phyloP scores from a whole-genome alignment of 2,888 invertebrate genomes.

The Chironomus tentans region DNA sequence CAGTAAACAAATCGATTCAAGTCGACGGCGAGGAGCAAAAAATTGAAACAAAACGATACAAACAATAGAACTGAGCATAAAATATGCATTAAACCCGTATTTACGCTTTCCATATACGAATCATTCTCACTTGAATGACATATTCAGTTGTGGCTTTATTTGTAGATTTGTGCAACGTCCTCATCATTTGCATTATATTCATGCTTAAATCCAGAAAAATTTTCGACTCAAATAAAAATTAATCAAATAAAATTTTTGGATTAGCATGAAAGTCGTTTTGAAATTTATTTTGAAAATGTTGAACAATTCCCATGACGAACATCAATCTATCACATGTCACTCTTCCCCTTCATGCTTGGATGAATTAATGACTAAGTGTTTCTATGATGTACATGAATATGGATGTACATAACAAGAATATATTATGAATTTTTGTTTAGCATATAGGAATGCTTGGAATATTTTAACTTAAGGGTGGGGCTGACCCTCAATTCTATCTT shows the following conservation, averaged over 20 bases:
- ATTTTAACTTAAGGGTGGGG: too few species aligned
- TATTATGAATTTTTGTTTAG: too few species aligned
- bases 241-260: neutral
- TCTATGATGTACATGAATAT: too few species aligned
- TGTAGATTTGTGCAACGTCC: neutral
- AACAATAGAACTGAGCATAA: constrained; percentile 13
- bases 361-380: neutral
- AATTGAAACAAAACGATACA: neutral
- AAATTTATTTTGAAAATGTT: neutral
- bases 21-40: neutral
- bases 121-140: neutral
- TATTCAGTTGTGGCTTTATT: neutral
- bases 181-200: neutral
- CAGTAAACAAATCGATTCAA: neutral
- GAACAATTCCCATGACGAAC: neutral
- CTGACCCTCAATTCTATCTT: too few species aligned
- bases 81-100: constrained; percentile 21
- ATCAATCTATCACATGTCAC: constrained; percentile 16
- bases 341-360: neutral
- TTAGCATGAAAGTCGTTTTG: neutral
- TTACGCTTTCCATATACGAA: neutral
- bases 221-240: neutral
- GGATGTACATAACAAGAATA: too few species aligned
- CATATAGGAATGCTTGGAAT: too few species aligned
- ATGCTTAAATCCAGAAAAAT: too few species aligned